phyloP scores from a whole-genome alignment of 1,140 invertebrate species.

The Heliconius himera region DNA sequence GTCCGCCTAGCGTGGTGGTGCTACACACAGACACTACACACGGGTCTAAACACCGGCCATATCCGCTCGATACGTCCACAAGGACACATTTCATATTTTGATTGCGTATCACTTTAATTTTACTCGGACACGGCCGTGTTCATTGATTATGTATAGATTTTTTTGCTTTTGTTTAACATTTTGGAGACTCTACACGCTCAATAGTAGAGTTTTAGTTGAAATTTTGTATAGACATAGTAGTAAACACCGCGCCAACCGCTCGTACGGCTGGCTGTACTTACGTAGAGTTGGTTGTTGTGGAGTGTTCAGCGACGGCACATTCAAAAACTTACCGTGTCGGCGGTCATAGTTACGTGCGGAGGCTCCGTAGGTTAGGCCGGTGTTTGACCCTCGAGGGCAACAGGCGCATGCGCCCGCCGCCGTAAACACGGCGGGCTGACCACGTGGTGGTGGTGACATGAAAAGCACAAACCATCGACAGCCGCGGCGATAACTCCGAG shows the following conservation, averaged over 20 bases:
- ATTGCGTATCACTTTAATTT: slow-evolving; percentile 57
- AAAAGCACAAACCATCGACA: slow-evolving; percentile 67
- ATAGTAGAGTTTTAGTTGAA: neutral
- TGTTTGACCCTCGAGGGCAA: slow-evolving; percentile 70
- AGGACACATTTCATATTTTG: slow-evolving; percentile 58
- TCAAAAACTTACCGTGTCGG: slow-evolving; percentile 40
- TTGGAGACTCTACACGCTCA: slow-evolving; percentile 1
- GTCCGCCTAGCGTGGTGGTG: neutral
- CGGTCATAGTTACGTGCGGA: slow-evolving; percentile 59
- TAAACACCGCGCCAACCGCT: neutral
- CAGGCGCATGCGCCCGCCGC: slow-evolving; percentile 74
- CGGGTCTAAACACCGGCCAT: slow-evolving; percentile 32
- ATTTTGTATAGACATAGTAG: neutral
- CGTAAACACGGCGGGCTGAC: slow-evolving; percentile 68
- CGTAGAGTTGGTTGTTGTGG: neutral
- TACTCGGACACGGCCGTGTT: slow-evolving; percentile 43
- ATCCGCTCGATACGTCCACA: slow-evolving; percentile 38
- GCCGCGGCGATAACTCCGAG: slow-evolving; percentile 75
- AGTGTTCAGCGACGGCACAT: neutral
- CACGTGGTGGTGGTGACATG: slow-evolving; percentile 67
- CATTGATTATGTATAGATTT: slow-evolving; percentile 45
- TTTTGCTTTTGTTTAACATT: slow-evolving; percentile 31
- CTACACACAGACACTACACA: slow-evolving; percentile 26
- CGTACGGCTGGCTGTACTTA: neutral
- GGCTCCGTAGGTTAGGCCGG: slow-evolving; percentile 70